These are phyloP conservation scores for Capreolus pygargus DNA, from an alignment of 2,113 vertebrate species.

Conservation along the genomic window DNA sequence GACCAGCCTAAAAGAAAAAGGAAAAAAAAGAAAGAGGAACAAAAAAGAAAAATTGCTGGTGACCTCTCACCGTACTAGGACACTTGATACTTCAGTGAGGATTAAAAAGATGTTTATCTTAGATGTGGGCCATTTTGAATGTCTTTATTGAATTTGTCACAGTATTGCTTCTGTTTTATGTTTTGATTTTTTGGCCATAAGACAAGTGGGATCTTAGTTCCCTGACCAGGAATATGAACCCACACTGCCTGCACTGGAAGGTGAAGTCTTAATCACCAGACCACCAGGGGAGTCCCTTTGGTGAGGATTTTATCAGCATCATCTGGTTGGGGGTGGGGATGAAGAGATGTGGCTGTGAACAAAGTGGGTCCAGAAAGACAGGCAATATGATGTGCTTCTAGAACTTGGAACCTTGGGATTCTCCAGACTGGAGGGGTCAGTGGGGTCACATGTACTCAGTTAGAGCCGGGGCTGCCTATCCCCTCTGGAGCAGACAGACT, in stretches of 20 bases:
- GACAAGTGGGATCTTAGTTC: not conserved
- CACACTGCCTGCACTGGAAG: not conserved
- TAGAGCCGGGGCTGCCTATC: not conserved
- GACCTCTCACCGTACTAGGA: not conserved
- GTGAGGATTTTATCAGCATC: not conserved
- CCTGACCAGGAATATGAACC: not conserved
- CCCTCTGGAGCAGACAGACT: not conserved
- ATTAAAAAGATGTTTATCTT: not conserved
- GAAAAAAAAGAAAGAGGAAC: too few relatives aligned
- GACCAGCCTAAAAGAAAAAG: not conserved
- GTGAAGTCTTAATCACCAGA: not conserved
- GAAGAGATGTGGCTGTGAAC: not conserved
- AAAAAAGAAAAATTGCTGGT: not conserved
- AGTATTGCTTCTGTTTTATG: not conserved
- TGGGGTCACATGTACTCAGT: too few relatives aligned
- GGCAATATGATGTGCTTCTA: not conserved
- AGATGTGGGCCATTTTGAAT: not conserved
- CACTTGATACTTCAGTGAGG: not conserved
- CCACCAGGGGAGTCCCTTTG: not conserved
- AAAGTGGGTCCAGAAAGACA: not conserved
- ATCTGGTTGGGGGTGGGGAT: too few relatives aligned
- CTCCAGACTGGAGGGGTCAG: not conserved
- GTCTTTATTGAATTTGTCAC: not conserved
- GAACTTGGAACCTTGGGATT: not conserved
- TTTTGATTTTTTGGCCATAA: not conserved